phyloP scores from a whole-genome alignment of 1,140 invertebrate species.

The Eurytemora carolleeae region DNA sequence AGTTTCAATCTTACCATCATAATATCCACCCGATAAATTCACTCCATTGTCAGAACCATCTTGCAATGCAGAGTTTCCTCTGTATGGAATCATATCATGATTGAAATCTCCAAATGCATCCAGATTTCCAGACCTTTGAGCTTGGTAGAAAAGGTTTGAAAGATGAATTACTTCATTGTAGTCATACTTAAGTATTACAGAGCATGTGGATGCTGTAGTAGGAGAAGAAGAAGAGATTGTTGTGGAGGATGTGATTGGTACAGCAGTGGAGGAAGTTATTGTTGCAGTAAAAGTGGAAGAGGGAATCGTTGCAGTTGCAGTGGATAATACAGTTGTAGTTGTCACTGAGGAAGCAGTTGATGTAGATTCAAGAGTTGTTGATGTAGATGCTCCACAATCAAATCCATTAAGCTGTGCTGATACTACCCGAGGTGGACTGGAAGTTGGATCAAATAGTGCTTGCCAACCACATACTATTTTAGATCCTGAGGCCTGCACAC shows the following conservation, averaged over 20 bases:
- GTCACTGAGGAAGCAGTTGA: neutral
- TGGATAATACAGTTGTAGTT: neutral
- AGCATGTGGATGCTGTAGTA: neutral
- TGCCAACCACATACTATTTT: neutral
- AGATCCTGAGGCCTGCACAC: neutral
- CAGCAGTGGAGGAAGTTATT: neutral
- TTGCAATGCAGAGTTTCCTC: conserved; percentile 35
- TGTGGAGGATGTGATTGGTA: neutral
- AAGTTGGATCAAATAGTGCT: neutral
- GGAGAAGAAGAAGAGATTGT: neutral
- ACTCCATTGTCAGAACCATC: conserved; percentile 33
- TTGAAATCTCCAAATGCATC: conserved; percentile 21
- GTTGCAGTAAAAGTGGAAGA: neutral
- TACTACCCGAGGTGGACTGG: neutral
- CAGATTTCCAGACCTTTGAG: conserved; percentile 40
- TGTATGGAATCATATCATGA: conserved; percentile 36
- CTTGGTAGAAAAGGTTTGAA: conserved; percentile 41
- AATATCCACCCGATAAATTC: conserved; percentile 43
- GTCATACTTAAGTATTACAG: conserved; percentile 24
- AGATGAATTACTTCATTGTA: conserved; percentile 32
- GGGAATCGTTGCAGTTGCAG: neutral
- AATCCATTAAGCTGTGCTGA: neutral
- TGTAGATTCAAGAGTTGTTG: neutral
- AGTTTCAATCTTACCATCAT: conserved; percentile 33
- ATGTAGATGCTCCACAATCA: neutral